Evolutionary conservation across 2,797 vertebrate genomes (phyloP).

Genomic region (Neopelma chrysocephalum): DNA sequence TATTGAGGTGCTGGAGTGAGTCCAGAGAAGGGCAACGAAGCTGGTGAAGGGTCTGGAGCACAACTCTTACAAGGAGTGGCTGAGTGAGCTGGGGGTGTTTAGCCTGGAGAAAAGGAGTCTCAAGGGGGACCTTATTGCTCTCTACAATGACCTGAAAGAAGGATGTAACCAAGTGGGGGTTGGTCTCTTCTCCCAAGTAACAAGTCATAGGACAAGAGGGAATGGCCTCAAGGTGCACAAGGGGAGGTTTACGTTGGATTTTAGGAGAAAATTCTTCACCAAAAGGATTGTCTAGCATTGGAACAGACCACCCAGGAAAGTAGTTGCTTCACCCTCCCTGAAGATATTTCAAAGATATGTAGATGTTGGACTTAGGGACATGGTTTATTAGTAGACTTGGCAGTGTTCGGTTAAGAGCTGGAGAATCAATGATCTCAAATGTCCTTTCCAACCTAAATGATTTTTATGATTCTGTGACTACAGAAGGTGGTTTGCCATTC

Average conservation of each 20-base stretch:
- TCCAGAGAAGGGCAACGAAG: not conserved
- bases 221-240: not conserved
- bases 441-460: not conserved
- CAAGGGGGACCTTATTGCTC: not conserved
- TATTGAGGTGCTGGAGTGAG: not conserved
- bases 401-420: not conserved
- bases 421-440: not conserved
- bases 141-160: not conserved
- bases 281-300: not conserved
- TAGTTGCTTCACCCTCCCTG: not conserved
- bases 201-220: not conserved
- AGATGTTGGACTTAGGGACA: not conserved
- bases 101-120: not conserved
- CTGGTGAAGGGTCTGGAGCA: not conserved
- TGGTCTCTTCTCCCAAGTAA: not conserved
- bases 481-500: not conserved
- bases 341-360: not conserved
- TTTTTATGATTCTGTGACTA: not conserved
- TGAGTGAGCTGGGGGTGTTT: not conserved
- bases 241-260: not conserved
- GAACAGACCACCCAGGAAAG: not conserved
- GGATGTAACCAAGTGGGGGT: not conserved
- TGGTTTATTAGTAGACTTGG: not conserved
- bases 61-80: not conserved
- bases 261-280: not conserved